These are phyloP conservation scores for Dicentrarchus labrax DNA, from an alignment of 2,113 vertebrate species.

Conservation along the genomic window DNA sequence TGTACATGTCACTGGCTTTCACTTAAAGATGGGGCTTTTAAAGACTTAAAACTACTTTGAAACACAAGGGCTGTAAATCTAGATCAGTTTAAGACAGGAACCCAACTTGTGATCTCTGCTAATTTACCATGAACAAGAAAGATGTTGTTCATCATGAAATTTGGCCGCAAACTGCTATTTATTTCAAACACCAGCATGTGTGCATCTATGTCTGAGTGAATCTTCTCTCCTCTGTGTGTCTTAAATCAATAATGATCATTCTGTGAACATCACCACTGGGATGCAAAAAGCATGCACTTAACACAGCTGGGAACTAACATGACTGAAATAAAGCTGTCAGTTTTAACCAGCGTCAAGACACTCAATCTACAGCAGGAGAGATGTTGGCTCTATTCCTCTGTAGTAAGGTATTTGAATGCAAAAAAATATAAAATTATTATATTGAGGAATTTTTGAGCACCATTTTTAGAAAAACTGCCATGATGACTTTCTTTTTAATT, in stretches of 20 bases:
- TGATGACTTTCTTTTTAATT: background rate
- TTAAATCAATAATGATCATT: slow-evolving; percentile 71
- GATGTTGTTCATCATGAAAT: slow-evolving; percentile 47
- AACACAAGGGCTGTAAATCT: slow-evolving; percentile 43
- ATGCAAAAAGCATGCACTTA: slow-evolving; percentile 64
- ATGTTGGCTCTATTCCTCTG: background rate
- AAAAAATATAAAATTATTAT: background rate
- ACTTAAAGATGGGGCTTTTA: slow-evolving; percentile 38
- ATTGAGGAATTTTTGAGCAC: background rate
- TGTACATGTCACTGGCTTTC: slow-evolving; percentile 31
- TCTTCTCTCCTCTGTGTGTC: slow-evolving; percentile 31
- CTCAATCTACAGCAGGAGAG: slow-evolving; percentile 22
- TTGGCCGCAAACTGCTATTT: slow-evolving; percentile 37
- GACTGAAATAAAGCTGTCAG: slow-evolving; percentile 65
- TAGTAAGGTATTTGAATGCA: background rate
- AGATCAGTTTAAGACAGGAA: slow-evolving; percentile 23
- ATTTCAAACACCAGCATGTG: slow-evolving; percentile 36
- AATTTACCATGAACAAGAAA: slow-evolving; percentile 38
- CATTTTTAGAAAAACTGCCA: background rate
- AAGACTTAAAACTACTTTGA: slow-evolving; percentile 32
- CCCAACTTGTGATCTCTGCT: slow-evolving; percentile 43
- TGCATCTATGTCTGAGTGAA: slow-evolving; percentile 20
- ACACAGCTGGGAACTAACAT: slow-evolving; percentile 57
- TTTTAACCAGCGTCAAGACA: slow-evolving; percentile 45
- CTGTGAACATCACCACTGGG: slow-evolving; percentile 47